Evolutionary conservation across 2,797 vertebrate species (phyloP).

Genomic region (Premnoplex brunnescens): DNA sequence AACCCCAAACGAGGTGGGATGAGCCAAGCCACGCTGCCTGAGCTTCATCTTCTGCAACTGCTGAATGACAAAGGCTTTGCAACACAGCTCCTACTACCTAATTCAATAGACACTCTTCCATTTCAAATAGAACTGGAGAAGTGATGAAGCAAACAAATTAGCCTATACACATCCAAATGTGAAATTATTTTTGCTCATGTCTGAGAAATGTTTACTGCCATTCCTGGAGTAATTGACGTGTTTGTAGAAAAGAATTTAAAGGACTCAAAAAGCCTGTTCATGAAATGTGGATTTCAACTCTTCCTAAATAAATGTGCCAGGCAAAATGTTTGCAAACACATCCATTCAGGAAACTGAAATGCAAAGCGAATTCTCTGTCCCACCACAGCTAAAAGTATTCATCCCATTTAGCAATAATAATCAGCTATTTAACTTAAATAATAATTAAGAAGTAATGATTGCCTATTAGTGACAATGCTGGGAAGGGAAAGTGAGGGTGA

Average conservation of each 20-base stretch:
- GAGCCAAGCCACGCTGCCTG: not conserved
- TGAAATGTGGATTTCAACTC: not conserved
- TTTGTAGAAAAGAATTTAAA: constrained; percentile 8
- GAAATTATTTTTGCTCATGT: constrained; percentile 10
- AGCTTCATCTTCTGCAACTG: not conserved
- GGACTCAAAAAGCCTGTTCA: not conserved
- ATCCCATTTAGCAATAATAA: constrained; percentile 10
- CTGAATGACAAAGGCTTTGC: not conserved
- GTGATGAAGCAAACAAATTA: constrained; percentile 17
- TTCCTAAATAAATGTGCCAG: not conserved
- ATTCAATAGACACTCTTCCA: not conserved
- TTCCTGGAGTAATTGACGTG: not conserved
- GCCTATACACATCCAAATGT: not conserved
- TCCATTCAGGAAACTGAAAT: not conserved
- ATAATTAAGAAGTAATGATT: constrained; percentile 30
- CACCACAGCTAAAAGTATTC: not conserved
- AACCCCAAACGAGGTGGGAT: not conserved
- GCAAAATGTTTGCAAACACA: not conserved
- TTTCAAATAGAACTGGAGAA: constrained; percentile 17
- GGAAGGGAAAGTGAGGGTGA: constrained; percentile 12
- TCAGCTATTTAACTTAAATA: constrained; percentile 24
- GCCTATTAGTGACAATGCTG: constrained; percentile 11
- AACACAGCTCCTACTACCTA: not conserved
- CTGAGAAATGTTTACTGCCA: not conserved
- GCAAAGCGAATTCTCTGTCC: not conserved